A percentile compares a stretch with the other conserved stretches of the same genome.
These are phyloP conservation scores for Dioctria rufipes DNA, from an alignment of 2,888 invertebrate species.

Conservation along the genomic window DNA sequence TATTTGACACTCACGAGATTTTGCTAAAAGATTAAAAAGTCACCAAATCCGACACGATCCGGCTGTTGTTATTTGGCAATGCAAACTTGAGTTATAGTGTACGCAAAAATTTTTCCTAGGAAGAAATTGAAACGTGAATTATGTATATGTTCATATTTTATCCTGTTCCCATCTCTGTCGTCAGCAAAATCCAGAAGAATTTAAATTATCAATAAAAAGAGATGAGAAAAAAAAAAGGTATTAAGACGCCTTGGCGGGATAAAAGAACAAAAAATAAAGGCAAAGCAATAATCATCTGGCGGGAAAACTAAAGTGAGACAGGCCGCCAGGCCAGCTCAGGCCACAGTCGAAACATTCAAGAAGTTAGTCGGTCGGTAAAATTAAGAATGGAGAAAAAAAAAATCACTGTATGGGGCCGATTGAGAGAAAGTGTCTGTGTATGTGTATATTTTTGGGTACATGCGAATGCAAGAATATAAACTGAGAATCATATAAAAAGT, in stretches of 20 bases:
- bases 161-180: constrained; percentile 6
- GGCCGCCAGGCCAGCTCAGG: neutral
- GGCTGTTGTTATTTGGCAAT: neutral
- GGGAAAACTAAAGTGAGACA: constrained; percentile 27
- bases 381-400: constrained; percentile 25
- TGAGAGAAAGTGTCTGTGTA: neutral
- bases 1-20: neutral
- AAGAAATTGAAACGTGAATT: neutral
- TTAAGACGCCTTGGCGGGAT: constrained; percentile 20
- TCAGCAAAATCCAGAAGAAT: constrained; percentile 27
- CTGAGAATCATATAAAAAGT: neutral
- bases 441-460: neutral
- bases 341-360: neutral
- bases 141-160: neutral
- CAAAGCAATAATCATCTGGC: constrained; percentile 17
- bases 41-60: neutral
- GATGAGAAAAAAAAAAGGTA: neutral
- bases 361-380: constrained; percentile 8
- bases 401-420: constrained; percentile 16
- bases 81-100: neutral
- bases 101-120: neutral
- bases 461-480: neutral
- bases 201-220: constrained; percentile 7
- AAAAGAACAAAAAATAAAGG: constrained; percentile 6
- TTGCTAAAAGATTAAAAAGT: neutral